These are phyloP conservation scores for Camptogramma bilineatum DNA, from an alignment of 2,888 invertebrate genomes.

Conservation along the genomic window DNA sequence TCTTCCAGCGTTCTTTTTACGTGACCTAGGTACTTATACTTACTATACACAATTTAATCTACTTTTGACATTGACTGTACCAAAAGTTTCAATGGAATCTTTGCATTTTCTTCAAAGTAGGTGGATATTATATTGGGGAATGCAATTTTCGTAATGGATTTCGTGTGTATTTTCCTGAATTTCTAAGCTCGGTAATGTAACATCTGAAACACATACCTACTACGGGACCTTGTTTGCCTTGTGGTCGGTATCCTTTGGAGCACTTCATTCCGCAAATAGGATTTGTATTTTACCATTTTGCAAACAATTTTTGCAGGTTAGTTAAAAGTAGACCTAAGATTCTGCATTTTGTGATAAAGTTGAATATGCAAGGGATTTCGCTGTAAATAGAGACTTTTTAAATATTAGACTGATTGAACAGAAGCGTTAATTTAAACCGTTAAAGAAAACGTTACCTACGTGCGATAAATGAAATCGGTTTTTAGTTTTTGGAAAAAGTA, in stretches of 20 bases:
- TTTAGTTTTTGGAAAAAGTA: too few species aligned
- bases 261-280: neutral
- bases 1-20: too few species aligned
- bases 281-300: neutral
- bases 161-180: slow-evolving; percentile 31
- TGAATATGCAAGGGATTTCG: too few species aligned
- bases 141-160: slow-evolving; percentile 42
- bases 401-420: too few species aligned
- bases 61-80: slow-evolving; percentile 16
- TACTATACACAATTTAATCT: too few species aligned
- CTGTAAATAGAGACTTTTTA: too few species aligned
- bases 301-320: neutral
- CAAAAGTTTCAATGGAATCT: slow-evolving; percentile 43
- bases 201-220: neutral
- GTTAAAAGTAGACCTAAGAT: neutral
- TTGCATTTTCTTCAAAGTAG: slow-evolving; percentile 24
- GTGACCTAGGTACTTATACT: too few species aligned
- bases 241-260: neutral
- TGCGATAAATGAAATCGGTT: too few species aligned
- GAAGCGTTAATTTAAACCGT: too few species aligned
- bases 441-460: too few species aligned
- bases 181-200: slow-evolving; percentile 12
- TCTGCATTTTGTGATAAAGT: too few species aligned
- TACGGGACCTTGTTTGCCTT: neutral
- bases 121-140: slow-evolving; percentile 35